These are phyloP conservation scores for Poecilia wingei DNA, from an alignment of 2,797 vertebrate species.

Conservation along the genomic window DNA sequence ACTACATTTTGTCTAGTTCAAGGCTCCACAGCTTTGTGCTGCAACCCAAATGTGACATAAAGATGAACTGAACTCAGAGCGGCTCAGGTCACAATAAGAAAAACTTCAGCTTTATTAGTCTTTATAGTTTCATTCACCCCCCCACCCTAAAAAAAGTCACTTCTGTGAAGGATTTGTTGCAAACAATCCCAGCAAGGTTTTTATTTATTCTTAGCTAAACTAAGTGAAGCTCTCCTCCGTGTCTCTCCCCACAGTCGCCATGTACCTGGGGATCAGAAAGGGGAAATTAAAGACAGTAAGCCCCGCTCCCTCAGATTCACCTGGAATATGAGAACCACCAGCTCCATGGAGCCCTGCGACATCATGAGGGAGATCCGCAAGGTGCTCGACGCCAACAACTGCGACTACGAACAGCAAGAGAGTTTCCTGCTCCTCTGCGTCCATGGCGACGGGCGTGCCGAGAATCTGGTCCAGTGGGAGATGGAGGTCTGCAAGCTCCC, in stretches of 20 bases:
- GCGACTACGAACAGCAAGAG: slow-evolving; percentile 96
- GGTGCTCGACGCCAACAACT: slow-evolving; percentile 94
- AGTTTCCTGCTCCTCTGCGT: slow-evolving; percentile 95
- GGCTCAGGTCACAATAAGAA: not conserved
- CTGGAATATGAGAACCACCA: slow-evolving; percentile 98
- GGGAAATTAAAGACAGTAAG: slow-evolving; percentile 92
- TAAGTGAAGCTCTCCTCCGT: not conserved
- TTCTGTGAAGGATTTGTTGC: not conserved
- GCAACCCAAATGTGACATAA: slow-evolving; percentile 9
- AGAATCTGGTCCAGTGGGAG: slow-evolving; percentile 97
- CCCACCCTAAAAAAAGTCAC: not conserved
- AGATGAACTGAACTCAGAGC: slow-evolving; percentile 6
- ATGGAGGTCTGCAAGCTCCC: slow-evolving; percentile 98
- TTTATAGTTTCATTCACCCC: not conserved
- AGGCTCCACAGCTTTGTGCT: not conserved
- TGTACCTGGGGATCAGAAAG: slow-evolving; percentile 93
- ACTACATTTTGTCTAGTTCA: slow-evolving; percentile 22
- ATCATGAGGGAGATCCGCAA: slow-evolving; percentile 98
- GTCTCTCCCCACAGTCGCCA: slow-evolving; percentile 87
- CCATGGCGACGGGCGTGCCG: slow-evolving; percentile 89
- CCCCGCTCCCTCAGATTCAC: slow-evolving; percentile 92
- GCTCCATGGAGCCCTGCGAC: slow-evolving; percentile 94
- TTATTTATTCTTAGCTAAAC: not conserved
- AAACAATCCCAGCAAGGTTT: not conserved
- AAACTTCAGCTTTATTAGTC: not conserved